phyloP scores from a whole-genome alignment of 2,888 invertebrate species.

The Fragum fragum region DNA sequence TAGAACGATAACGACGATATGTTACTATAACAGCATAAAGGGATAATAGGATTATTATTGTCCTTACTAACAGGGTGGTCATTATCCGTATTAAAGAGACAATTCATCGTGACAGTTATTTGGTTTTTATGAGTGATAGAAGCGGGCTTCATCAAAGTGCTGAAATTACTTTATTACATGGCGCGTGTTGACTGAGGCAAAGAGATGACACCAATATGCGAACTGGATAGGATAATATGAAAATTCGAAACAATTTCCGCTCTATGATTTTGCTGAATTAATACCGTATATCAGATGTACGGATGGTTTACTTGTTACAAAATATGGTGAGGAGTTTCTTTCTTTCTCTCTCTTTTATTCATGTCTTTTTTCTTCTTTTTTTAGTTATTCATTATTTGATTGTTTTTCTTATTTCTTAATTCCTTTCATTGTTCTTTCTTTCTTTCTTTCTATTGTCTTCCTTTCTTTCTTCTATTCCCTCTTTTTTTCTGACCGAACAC shows the following conservation, averaged over 20 bases:
- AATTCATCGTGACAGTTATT: slow-evolving; percentile 3
- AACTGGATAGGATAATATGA: not conserved
- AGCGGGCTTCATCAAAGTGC: slow-evolving; percentile 8
- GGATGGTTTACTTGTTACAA: not conserved
- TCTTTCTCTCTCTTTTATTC: no score
- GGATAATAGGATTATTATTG: not conserved
- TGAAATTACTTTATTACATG: slow-evolving; percentile 9
- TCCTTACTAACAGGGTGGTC: not conserved
- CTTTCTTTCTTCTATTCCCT: no score
- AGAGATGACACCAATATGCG: not conserved
- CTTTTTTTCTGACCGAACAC: no score
- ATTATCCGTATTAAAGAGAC: slow-evolving; percentile 7
- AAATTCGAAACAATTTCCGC: not conserved
- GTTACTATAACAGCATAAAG: not conserved
- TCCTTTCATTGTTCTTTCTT: no score
- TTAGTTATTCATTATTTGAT: no score
- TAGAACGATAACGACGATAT: no score
- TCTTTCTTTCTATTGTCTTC: no score
- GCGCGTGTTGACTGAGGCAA: not conserved
- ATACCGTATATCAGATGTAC: not conserved
- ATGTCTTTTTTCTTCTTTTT: no score
- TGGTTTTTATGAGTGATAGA: slow-evolving; percentile 19
- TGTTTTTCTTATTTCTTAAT: no score
- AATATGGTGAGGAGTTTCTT: not conserved
- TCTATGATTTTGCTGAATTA: not conserved